A percentile compares a stretch with the other conserved stretches of the same genome.
Conservation (phyloP, 1,140 invertebrate species). For the Cotesia chilonis region DNA sequence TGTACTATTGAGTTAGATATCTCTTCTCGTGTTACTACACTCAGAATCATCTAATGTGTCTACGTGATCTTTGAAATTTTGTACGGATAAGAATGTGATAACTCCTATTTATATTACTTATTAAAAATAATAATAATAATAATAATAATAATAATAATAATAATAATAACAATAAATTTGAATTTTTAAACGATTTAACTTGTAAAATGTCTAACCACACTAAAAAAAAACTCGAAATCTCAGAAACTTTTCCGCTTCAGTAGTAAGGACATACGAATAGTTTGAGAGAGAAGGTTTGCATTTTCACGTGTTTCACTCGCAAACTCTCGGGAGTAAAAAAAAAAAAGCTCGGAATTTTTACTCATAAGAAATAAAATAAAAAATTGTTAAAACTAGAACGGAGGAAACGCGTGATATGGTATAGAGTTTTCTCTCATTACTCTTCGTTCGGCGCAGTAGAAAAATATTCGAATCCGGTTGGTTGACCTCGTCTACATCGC, state of each 20-base stretch:
- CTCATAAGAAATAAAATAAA: background rate
- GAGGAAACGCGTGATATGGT: conserved; percentile 12
- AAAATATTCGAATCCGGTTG: conserved; percentile 52
- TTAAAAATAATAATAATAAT: too few relatives aligned
- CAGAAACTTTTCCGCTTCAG: conserved; percentile 38
- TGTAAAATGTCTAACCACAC: conserved; percentile 34
- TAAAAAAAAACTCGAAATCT: conserved; percentile 31
- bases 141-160: too few relatives aligned
- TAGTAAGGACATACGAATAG: background rate
- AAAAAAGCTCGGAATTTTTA: conserved; percentile 30
- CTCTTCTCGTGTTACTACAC: too few relatives aligned
- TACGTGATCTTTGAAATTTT: too few relatives aligned
- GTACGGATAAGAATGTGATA: conserved; percentile 1
- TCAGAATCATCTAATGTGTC: too few relatives aligned
- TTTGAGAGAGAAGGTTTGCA: background rate
- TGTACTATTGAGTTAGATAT: too few relatives aligned
- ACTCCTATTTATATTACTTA: conserved; percentile 30
- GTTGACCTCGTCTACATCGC: conserved; percentile 41
- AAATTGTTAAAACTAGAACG: conserved; percentile 18
- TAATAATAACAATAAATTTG: conserved; percentile 6
- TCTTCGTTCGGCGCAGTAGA: conserved; percentile 44
- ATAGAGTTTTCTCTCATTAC: conserved; percentile 41
- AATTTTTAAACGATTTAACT: conserved; percentile 35
- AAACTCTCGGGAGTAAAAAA: conserved; percentile 6
- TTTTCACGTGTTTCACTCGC: background rate